phyloP scores from a whole-genome alignment of 2,888 invertebrate species.

The Itoplectis maculator region DNA sequence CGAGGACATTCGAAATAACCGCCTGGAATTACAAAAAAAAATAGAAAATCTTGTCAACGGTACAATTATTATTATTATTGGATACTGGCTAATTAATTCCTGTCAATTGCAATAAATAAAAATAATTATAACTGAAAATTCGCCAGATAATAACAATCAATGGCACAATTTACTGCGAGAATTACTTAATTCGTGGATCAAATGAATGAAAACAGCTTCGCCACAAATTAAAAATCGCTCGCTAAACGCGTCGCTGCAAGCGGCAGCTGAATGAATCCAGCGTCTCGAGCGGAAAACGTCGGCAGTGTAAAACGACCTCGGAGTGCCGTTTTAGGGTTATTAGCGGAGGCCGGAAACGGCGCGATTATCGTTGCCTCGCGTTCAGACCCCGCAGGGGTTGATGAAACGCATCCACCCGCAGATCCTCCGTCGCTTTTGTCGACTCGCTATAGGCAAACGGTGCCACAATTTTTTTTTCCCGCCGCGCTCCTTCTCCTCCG shows the following conservation, averaged over 20 bases:
- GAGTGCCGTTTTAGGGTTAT: neutral
- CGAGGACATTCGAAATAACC: neutral
- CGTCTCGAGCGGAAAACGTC: too few relatives aligned
- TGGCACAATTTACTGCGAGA: too few relatives aligned
- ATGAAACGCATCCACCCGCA: conserved; percentile 57
- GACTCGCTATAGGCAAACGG: conserved; percentile 25
- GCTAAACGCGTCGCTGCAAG: too few relatives aligned
- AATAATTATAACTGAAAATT: neutral
- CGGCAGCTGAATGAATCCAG: too few relatives aligned
- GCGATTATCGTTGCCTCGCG: neutral
- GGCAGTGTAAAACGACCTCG: neutral
- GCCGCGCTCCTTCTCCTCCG: conserved; percentile 15
- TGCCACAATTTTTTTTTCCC: conserved; percentile 32
- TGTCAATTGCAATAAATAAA: neutral
- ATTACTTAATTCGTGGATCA: too few relatives aligned
- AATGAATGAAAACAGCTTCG: too few relatives aligned
- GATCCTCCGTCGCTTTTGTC: conserved; percentile 53
- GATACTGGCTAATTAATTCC: neutral
- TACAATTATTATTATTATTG: neutral
- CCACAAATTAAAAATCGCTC: too few relatives aligned
- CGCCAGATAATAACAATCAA: neutral
- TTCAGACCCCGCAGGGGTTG: conserved; percentile 27
- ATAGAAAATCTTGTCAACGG: neutral
- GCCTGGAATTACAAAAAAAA: neutral
- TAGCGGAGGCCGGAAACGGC: neutral